These are phyloP conservation scores for Stichodactyla helianthus DNA, from an alignment of 64 coral and sea anemone genomes.

Conservation along the genomic window DNA sequence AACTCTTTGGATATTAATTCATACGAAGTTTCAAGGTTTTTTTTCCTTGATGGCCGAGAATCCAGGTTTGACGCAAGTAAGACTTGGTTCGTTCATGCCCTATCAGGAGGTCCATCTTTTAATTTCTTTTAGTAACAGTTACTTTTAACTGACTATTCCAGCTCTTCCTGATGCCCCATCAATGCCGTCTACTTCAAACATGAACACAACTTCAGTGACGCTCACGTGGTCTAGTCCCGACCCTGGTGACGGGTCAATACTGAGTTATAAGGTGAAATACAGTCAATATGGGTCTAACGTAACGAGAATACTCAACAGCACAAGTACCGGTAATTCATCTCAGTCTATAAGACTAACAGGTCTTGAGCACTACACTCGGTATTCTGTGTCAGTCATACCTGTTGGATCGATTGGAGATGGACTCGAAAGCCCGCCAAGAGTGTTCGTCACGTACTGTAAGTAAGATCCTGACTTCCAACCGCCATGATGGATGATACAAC, in stretches of 20 bases:
- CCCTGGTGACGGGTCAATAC: conserved; percentile 8
- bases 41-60: too few relatives aligned
- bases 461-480: not conserved
- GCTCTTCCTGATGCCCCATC: not conserved
- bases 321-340: not conserved
- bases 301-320: not conserved
- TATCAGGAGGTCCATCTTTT: not conserved
- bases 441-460: not conserved
- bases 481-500: too few relatives aligned
- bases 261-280: not conserved
- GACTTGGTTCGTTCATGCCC: too few relatives aligned
- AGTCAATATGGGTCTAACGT: not conserved
- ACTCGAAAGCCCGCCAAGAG: not conserved
- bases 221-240: not conserved
- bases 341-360: not conserved
- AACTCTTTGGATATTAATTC: not conserved
- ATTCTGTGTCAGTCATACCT: not conserved
- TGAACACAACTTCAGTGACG: not conserved
- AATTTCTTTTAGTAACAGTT: not conserved
- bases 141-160: not conserved
- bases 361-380: not conserved
- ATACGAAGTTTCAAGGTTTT: too few relatives aligned
- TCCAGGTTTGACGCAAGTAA: too few relatives aligned
- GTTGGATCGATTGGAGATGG: not conserved
- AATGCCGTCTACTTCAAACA: not conserved